phyloP scores from a whole-genome alignment of 2,888 invertebrate genomes.

The Crepidodera aurea region DNA sequence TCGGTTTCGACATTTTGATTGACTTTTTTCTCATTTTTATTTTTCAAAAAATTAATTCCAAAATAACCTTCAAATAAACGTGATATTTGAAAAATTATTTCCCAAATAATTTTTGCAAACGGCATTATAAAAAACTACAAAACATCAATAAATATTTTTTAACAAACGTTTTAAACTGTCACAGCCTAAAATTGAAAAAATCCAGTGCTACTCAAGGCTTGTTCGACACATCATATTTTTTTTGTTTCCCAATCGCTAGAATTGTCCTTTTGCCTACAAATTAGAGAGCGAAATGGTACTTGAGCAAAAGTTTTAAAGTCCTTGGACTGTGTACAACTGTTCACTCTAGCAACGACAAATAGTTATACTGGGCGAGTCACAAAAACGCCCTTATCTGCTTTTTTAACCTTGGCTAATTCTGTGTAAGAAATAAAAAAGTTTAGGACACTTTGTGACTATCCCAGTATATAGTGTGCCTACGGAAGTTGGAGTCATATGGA shows the following conservation, averaged over 20 bases:
- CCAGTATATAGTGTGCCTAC: too few species aligned
- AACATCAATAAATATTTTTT: constrained; percentile 50
- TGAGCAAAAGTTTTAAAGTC: constrained; percentile 37
- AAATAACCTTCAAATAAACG: constrained; percentile 29
- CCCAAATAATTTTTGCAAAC: constrained; percentile 29
- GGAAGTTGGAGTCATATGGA: too few species aligned
- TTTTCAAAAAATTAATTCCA: constrained; percentile 26
- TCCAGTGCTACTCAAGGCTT: constrained; percentile 33
- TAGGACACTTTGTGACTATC: constrained; percentile 2
- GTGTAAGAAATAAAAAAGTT: too few species aligned
- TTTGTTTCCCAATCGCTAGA: constrained; percentile 1
- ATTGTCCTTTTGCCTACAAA: constrained; percentile 4
- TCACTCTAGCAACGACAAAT: background rate
- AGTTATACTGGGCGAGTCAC: background rate
- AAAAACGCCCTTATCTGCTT: background rate
- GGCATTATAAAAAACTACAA: constrained; percentile 44
- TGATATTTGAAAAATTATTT: constrained; percentile 25
- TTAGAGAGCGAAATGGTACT: constrained; percentile 28
- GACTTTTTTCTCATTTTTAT: constrained; percentile 27
- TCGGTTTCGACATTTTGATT: constrained; percentile 40
- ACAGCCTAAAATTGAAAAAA: constrained; percentile 55
- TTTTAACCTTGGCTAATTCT: too few species aligned
- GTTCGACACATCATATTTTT: constrained; percentile 11
- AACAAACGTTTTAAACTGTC: constrained; percentile 45
- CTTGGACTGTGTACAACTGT: constrained; percentile 17